These are phyloP conservation scores for Pseudomyrmex pallidus DNA, from an alignment of 1,140 invertebrate species.

Conservation along the genomic window DNA sequence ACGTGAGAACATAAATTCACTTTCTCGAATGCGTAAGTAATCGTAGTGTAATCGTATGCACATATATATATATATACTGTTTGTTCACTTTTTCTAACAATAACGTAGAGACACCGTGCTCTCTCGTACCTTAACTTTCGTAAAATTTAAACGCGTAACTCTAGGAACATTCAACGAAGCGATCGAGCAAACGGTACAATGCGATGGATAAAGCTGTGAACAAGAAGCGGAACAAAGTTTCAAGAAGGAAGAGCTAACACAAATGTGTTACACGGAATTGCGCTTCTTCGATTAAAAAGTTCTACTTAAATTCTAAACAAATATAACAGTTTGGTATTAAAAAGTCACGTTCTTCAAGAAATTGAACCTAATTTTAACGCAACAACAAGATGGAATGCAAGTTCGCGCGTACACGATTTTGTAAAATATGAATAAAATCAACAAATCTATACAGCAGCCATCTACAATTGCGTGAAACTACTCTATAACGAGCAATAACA, in stretches of 20 bases:
- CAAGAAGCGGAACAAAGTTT: background rate
- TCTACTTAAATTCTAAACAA: too few species aligned
- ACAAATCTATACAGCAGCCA: background rate
- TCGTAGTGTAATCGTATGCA: background rate
- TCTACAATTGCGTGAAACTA: background rate
- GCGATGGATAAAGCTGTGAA: conserved; percentile 45
- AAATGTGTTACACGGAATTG: background rate
- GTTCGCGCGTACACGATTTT: background rate
- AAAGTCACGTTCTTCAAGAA: background rate
- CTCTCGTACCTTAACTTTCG: conserved; percentile 37
- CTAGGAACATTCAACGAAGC: conserved; percentile 37
- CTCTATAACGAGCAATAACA: background rate
- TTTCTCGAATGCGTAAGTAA: conserved; percentile 10
- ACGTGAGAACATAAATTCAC: conserved; percentile 30
- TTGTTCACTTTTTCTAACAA: conserved; percentile 57
- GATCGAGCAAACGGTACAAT: conserved; percentile 10
- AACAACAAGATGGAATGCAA: conserved; percentile 29
- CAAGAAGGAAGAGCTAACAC: background rate
- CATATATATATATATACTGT: conserved; percentile 49
- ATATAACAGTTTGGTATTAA: too few species aligned
- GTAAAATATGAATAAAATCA: background rate
- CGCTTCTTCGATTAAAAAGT: too few species aligned
- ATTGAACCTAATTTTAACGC: background rate
- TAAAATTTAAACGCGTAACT: conserved; percentile 34
- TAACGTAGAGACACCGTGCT: conserved; percentile 62